Conservation (phyloP, 1,140 invertebrate genomes). For the Diplogasteroides magnus region DNA sequence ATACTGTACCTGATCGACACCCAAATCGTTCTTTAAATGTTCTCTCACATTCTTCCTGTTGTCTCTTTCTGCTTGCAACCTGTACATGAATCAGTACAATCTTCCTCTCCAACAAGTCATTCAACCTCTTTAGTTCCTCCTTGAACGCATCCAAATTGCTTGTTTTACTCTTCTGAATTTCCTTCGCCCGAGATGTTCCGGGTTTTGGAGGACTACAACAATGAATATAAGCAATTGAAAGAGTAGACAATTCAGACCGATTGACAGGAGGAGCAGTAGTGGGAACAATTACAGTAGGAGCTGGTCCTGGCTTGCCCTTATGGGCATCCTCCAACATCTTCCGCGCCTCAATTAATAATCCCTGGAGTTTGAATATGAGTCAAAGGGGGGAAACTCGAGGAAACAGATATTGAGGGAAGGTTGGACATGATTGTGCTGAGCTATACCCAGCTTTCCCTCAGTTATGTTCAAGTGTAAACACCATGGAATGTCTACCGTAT, state of each 20-base stretch:
- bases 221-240: too few species aligned
- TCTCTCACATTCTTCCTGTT: constrained; percentile 74
- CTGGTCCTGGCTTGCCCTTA: constrained; percentile 5
- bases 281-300: constrained; percentile 20
- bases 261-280: constrained; percentile 16
- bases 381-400: neutral
- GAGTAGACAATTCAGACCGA: too few species aligned
- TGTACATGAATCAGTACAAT: constrained; percentile 50
- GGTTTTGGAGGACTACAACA: constrained; percentile 52
- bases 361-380: constrained; percentile 1
- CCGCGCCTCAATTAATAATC: constrained; percentile 11
- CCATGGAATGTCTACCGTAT: constrained; percentile 30
- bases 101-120: neutral
- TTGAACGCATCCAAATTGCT: constrained; percentile 95
- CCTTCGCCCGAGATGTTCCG: constrained; percentile 62
- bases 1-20: constrained; percentile 39
- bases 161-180: constrained; percentile 81
- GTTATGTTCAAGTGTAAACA: constrained; percentile 35
- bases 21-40: constrained; percentile 57
- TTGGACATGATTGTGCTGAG: neutral
- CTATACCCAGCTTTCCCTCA: too few species aligned
- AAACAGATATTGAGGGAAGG: too few species aligned
- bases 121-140: constrained; percentile 76
- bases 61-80: constrained; percentile 92
- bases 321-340: constrained; percentile 17